phyloP scores from a whole-genome alignment of 2,888 invertebrate species.

The Cephalotes varians region DNA sequence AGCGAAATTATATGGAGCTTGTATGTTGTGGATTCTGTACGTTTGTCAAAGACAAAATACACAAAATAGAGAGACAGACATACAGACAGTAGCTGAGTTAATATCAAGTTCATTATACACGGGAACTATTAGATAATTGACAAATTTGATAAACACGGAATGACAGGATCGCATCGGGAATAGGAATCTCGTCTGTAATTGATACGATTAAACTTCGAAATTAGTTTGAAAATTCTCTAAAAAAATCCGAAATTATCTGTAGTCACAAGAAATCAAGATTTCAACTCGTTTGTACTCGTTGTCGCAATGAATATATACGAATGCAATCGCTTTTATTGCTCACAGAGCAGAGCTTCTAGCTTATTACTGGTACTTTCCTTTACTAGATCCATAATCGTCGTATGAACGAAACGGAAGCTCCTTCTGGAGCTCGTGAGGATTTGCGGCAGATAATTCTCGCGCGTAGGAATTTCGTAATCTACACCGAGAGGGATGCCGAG shows the following conservation, averaged over 20 bases:
- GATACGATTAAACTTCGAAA: neutral
- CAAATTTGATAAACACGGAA: neutral
- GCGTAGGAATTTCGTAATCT: conserved; percentile 70
- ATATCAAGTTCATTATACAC: neutral
- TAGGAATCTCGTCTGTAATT: neutral
- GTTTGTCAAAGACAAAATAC: conserved; percentile 9
- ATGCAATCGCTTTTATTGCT: neutral
- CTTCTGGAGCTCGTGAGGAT: conserved; percentile 15
- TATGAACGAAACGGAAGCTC: conserved; percentile 18
- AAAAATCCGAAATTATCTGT: neutral
- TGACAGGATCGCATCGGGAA: neutral
- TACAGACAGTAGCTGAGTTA: neutral
- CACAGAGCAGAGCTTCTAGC: neutral
- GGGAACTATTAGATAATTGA: neutral
- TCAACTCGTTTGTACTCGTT: neutral
- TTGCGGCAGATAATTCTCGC: conserved; percentile 52
- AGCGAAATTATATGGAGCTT: neutral
- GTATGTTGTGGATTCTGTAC: neutral
- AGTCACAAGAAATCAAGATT: neutral
- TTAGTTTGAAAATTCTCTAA: neutral
- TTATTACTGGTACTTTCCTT: neutral
- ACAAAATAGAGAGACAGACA: conserved; percentile 14
- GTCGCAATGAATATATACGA: neutral
- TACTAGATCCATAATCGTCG: conserved; percentile 33
- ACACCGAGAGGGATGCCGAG: conserved; percentile 33